Conservation (phyloP, 2,113 vertebrate genomes). For the Catharus fuscescens region DNA sequence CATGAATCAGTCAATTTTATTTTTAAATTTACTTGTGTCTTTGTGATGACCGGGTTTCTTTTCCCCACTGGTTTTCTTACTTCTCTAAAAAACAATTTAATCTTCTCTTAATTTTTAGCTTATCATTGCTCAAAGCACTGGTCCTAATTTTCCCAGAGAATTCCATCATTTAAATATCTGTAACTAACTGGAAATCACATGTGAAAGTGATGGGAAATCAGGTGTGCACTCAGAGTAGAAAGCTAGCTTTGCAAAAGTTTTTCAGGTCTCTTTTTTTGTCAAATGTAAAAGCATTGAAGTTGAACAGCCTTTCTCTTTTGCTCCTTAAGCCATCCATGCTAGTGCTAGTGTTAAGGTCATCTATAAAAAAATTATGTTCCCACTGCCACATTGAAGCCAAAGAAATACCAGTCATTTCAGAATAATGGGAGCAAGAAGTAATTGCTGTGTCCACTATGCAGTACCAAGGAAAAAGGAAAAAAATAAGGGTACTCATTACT, state of each 20-base stretch:
- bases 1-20: neutral
- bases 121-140: neutral
- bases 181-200: neutral
- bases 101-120: slow-evolving; percentile 5
- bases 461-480: neutral
- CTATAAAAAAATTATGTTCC: neutral
- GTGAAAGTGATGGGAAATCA: neutral
- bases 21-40: neutral
- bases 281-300: neutral
- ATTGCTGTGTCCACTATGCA: neutral
- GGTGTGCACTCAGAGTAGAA: neutral
- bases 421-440: neutral
- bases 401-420: neutral
- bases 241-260: neutral
- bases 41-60: neutral
- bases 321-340: neutral
- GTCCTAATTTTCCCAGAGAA: neutral
- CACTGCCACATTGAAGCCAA: neutral
- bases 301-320: neutral
- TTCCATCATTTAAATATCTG: neutral
- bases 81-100: neutral
- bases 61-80: neutral
- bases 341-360: neutral
- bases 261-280: neutral
- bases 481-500: neutral